phyloP scores from a whole-genome alignment of 2,888 invertebrate genomes.

The Drosophila setosimentum region DNA sequence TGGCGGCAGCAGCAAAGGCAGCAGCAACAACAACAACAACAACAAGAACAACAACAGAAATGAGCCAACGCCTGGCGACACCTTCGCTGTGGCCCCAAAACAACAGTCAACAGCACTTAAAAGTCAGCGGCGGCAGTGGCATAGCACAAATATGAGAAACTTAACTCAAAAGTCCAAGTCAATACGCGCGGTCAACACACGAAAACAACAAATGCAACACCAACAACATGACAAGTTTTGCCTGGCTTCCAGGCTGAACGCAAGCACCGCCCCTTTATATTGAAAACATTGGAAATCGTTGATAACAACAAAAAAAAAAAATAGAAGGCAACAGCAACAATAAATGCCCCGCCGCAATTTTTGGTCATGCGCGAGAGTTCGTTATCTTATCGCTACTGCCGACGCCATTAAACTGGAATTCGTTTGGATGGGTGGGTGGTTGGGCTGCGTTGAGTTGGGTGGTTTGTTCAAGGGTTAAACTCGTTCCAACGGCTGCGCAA shows the following conservation, averaged over 20 bases:
- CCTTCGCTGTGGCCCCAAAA: constrained; percentile 82
- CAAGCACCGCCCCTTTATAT: constrained; percentile 76
- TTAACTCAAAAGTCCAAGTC: constrained; percentile 81
- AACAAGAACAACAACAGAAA: constrained; percentile 29
- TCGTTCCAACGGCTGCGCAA: constrained; percentile 68
- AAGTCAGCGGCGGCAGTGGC: constrained; percentile 71
- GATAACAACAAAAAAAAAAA: constrained; percentile 57
- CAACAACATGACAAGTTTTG: constrained; percentile 28
- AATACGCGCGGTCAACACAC: constrained; percentile 77
- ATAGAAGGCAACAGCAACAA: constrained; percentile 28
- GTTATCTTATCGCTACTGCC: constrained; percentile 69
- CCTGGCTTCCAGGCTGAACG: constrained; percentile 46
- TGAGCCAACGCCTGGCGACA: constrained; percentile 77
- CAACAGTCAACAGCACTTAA: constrained; percentile 83
- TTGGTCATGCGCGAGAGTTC: constrained; percentile 63
- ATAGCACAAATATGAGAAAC: constrained; percentile 78
- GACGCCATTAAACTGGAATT: constrained; percentile 70
- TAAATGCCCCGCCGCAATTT: constrained; percentile 38
- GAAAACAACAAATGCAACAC: constrained; percentile 33
- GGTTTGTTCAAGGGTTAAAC: constrained; percentile 55
- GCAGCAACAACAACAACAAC: constrained; percentile 37
- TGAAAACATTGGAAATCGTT: constrained; percentile 79
- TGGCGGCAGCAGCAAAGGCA: constrained; percentile 18
- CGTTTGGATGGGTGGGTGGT: constrained; percentile 22
- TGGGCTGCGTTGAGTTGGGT: constrained; percentile 36